Evolutionary conservation across 2,113 vertebrate genomes (phyloP), one percentile per base, ranked within the genome.

Genomic region (Terrapene triunguis): DNA sequence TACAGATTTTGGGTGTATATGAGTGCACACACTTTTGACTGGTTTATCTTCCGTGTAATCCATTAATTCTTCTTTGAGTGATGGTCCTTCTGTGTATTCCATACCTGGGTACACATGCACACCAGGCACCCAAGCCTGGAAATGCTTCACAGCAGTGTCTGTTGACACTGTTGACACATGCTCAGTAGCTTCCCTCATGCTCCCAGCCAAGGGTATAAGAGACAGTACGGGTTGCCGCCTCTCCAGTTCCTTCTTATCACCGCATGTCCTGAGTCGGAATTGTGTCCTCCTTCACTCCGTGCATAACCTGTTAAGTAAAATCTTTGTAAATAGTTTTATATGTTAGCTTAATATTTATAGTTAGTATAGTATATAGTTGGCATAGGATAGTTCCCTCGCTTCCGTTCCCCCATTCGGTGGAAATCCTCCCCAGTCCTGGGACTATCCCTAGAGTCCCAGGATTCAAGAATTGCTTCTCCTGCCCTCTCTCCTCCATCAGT

Each of bases 21-120:
- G n/a, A 89, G 82, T 82, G n/a, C 50, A 88, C 3, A 72, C 83
- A 89, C 82, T 95, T 80, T 95, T 91, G 79, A 80, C 21, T 87
- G 10, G 7, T 6, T 89, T 93, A 88, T 92, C 74, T 89, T 42
- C 57, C 74, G 12, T 1, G 0, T 87, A 87, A 84, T 95, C 16
- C 79, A 81, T 12, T 19, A 38, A 74, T 92, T n/a, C 35, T n/a
- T 69, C 35, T 19, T 69, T 5, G 29, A 62, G 13, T 16, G 35
- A n/a, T n/a, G 62, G 35, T 69, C 17, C 35, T 14, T 69, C 17
- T 69, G 62, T n/a, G 62, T 35, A n/a, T 69, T 69, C 62, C 62
- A 35, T 69, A 69, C 6, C 12, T 35, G 32, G 62, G 14, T 65
- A 65, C 32, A 65, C 32, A 65, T n/a, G 32, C 16, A 35, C 8